Evolutionary conservation across 2,888 invertebrate species (phyloP).

Genomic region (Rhagonycha fulva): DNA sequence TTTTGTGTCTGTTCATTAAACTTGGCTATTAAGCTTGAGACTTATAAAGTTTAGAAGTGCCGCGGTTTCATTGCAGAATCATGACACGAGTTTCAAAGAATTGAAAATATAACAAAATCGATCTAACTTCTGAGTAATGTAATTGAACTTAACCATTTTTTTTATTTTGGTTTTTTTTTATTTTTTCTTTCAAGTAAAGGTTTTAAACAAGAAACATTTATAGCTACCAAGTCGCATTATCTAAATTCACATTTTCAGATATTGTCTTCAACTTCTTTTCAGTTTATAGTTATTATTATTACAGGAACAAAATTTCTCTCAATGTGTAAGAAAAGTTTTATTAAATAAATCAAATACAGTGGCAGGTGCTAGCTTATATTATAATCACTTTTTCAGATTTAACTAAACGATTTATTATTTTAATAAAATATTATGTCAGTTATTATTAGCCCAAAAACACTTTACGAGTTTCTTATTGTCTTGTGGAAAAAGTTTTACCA

Average conservation of each 20-base stretch:
- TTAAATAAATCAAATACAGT: neutral
- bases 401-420: neutral
- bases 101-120: constrained; percentile 26
- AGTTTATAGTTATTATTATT: neutral
- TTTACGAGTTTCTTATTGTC: neutral
- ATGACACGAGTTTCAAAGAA: constrained; percentile 26
- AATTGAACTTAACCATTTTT: constrained; percentile 5
- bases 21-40: constrained; percentile 27
- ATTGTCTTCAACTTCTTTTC: neutral
- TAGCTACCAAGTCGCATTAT: neutral
- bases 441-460: neutral
- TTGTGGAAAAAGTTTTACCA: too few species aligned
- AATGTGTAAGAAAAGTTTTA: neutral
- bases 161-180: neutral
- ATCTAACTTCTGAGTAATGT: constrained; percentile 9
- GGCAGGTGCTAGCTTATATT: neutral
- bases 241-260: neutral
- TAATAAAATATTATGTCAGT: neutral
- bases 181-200: neutral
- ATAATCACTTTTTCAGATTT: neutral
- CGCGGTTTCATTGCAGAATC: constrained; percentile 28
- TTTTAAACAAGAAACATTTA: neutral
- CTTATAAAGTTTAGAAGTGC: constrained; percentile 26
- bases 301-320: neutral
- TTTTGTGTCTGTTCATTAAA: constrained; percentile 22